Conservation (phyloP, 2,888 invertebrate genomes). For the Eupeodes luniger region DNA sequence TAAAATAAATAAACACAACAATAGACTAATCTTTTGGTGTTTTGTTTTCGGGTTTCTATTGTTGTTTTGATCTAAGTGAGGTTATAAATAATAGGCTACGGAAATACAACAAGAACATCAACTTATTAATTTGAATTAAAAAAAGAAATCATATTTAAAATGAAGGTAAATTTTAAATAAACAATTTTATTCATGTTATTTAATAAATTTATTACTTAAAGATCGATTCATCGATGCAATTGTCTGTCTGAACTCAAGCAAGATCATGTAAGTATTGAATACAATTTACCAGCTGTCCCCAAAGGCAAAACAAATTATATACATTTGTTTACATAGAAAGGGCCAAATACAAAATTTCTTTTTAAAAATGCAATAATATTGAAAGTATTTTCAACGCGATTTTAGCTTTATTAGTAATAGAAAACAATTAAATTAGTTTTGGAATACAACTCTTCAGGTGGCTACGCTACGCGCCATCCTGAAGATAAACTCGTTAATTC, state of each 20-base stretch:
- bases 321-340: too few relatives aligned
- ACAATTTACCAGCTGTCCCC: neutral
- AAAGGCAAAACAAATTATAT: too few relatives aligned
- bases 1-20: too few relatives aligned
- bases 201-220: neutral
- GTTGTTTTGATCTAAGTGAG: too few relatives aligned
- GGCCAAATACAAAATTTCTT: neutral
- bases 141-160: slow-evolving; percentile 9
- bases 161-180: slow-evolving; percentile 38
- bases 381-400: too few relatives aligned
- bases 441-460: too few relatives aligned
- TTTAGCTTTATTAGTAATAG: too few relatives aligned
- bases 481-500: too few relatives aligned
- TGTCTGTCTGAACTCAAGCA: slow-evolving; percentile 81
- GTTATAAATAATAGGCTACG: neutral
- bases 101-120: neutral
- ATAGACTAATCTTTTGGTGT: too few relatives aligned
- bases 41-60: too few relatives aligned
- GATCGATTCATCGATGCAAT: slow-evolving; percentile 72
- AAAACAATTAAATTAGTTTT: too few relatives aligned
- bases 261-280: slow-evolving; percentile 79
- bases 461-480: too few relatives aligned
- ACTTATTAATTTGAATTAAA: neutral
- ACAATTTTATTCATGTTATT: neutral
- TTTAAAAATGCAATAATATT: neutral